Evolutionary conservation across 2,888 invertebrate genomes (phyloP).

Genomic region (Rhimphoctona megacephalus): DNA sequence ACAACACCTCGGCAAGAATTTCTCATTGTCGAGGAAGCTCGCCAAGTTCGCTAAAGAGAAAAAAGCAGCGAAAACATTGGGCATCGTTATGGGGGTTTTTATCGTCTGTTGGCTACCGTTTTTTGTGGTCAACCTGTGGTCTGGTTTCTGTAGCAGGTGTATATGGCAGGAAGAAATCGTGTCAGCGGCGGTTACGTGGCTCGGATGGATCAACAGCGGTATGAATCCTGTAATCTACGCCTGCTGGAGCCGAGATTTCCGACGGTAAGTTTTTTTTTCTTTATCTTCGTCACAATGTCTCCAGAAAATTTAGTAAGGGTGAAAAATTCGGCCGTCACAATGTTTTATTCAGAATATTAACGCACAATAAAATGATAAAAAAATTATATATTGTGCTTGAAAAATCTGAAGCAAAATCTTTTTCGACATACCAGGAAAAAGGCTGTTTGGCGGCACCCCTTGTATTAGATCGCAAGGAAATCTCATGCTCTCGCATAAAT

Average conservation of each 20-base stretch:
- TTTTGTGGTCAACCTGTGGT: constrained; percentile 96
- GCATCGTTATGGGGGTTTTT: constrained; percentile 98
- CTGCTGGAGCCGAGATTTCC: constrained; percentile 98
- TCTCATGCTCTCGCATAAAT: constrained; percentile 39
- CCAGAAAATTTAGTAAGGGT: neutral
- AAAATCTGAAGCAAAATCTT: neutral
- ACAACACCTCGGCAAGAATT: constrained; percentile 93
- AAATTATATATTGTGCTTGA: neutral
- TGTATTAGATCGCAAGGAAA: neutral
- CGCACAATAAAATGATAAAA: neutral
- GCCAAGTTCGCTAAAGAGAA: constrained; percentile 99
- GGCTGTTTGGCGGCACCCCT: neutral
- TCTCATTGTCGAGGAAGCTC: constrained; percentile 95
- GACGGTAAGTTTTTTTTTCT: constrained; percentile 88
- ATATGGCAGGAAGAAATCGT: constrained; percentile 95
- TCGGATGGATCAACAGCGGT: constrained; percentile 97
- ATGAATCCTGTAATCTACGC: constrained; percentile 99
- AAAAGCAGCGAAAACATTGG: constrained; percentile 98
- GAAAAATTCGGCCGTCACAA: neutral
- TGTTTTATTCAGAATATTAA: neutral
- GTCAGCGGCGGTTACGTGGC: constrained; percentile 95
- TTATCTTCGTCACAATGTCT: neutral
- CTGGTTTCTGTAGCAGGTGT: constrained; percentile 95
- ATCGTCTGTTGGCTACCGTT: constrained; percentile 99
- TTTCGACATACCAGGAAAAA: neutral